These are phyloP conservation scores for Taxidea taxus DNA, from an alignment of 2,113 vertebrate genomes.

Conservation along the genomic window DNA sequence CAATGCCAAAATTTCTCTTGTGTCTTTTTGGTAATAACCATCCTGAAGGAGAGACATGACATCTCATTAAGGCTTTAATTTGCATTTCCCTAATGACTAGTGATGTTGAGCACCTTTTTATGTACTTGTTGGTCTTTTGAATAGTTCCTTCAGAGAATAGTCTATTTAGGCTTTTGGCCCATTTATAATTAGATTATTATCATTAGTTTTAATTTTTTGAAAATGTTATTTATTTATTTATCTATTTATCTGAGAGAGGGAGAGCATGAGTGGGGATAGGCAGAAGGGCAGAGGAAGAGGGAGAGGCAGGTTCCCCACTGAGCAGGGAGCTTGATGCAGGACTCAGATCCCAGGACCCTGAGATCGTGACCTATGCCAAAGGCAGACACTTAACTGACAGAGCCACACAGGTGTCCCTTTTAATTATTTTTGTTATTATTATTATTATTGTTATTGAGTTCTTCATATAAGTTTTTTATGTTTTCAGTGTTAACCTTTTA, in stretches of 20 bases:
- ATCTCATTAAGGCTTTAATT: background rate
- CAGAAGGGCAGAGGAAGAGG: background rate
- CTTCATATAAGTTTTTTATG: background rate
- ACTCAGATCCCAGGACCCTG: background rate
- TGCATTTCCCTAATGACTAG: background rate
- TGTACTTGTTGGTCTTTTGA: background rate
- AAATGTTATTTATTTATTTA: background rate
- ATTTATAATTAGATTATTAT: background rate
- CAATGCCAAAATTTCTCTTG: background rate
- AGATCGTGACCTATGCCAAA: background rate
- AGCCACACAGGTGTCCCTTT: background rate
- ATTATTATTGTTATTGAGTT: background rate
- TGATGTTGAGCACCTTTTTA: background rate
- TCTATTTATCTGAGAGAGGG: background rate
- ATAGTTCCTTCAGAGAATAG: background rate
- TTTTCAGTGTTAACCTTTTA: background rate
- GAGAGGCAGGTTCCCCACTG: background rate
- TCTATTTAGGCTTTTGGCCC: background rate
- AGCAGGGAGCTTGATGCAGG: background rate
- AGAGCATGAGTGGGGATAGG: background rate
- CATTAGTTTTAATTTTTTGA: background rate
- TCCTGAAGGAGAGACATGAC: background rate
- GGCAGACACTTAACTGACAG: background rate
- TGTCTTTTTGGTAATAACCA: background rate
- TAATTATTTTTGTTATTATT: background rate